These are phyloP conservation scores for Athetis lepigone DNA, from an alignment of 2,888 invertebrate species.

Conservation along the genomic window DNA sequence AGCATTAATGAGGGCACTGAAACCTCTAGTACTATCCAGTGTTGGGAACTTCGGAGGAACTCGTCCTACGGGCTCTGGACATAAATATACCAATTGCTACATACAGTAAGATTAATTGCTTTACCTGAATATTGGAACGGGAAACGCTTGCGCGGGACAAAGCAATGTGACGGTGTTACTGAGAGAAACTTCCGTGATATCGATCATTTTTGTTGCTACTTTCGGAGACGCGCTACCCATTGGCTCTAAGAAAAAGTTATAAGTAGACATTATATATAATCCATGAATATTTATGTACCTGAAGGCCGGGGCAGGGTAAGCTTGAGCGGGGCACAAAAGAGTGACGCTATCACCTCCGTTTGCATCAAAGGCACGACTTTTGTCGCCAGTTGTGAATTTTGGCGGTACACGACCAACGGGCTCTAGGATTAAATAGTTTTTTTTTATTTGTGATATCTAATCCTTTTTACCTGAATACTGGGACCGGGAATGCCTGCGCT, in stretches of 20 bases:
- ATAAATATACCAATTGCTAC: constrained; percentile 64
- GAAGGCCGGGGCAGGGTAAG: constrained; percentile 93
- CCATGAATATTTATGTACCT: constrained; percentile 81
- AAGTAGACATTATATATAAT: constrained; percentile 40
- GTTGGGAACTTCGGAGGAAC: constrained; percentile 93
- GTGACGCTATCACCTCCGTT: constrained; percentile 86
- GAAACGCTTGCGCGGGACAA: constrained; percentile 92
- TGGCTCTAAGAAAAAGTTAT: constrained; percentile 90
- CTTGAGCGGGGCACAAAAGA: constrained; percentile 94
- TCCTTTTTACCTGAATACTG: constrained; percentile 92
- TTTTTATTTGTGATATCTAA: constrained; percentile 40
- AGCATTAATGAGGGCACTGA: constrained; percentile 86
- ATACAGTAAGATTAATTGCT: constrained; percentile 48
- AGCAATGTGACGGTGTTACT: constrained; percentile 86
- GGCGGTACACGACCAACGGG: constrained; percentile 93
- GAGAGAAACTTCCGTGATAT: constrained; percentile 81
- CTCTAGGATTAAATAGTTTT: constrained; percentile 83
- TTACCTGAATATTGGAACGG: constrained; percentile 93
- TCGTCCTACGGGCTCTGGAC: constrained; percentile 91
- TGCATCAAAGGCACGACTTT: constrained; percentile 92
- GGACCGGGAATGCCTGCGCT: constrained; percentile 94
- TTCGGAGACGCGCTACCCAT: constrained; percentile 93
- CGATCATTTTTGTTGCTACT: constrained; percentile 90
- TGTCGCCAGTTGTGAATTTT: constrained; percentile 92
- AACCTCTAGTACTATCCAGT: constrained; percentile 91